These are phyloP conservation scores for Micromys minutus DNA, from an alignment of 2,113 vertebrate genomes.

Conservation along the genomic window DNA sequence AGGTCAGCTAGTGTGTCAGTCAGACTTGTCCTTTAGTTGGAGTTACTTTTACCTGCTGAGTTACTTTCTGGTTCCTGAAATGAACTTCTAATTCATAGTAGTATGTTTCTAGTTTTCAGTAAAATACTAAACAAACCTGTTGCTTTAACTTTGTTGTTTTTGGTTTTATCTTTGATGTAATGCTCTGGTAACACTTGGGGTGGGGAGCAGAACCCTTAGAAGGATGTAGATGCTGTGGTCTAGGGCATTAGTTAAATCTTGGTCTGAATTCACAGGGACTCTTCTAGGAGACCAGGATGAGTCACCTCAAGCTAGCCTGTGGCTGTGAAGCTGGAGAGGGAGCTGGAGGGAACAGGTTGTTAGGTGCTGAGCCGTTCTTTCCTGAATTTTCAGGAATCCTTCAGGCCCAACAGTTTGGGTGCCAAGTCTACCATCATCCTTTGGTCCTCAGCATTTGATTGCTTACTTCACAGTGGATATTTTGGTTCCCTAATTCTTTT, in stretches of 20 bases:
- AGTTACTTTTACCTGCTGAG: background rate
- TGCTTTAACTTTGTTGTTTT: background rate
- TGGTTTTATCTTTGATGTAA: background rate
- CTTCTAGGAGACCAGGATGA: background rate
- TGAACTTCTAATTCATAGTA: constrained; percentile 58
- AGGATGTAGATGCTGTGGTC: background rate
- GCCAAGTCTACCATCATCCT: background rate
- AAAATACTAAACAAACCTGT: background rate
- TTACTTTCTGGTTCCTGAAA: background rate
- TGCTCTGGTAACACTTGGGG: background rate
- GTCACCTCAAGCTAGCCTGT: background rate
- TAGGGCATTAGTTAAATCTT: background rate
- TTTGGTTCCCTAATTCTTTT: background rate
- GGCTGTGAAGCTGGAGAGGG: background rate
- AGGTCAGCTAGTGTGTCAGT: background rate
- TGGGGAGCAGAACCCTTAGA: background rate
- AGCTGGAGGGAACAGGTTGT: background rate
- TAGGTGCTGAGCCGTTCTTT: background rate
- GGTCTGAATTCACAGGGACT: background rate
- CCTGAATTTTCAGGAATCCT: background rate
- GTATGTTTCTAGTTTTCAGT: background rate
- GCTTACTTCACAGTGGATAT: background rate
- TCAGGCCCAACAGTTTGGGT: background rate
- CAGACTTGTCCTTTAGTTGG: background rate
- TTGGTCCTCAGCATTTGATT: background rate